Evolutionary conservation across 2,797 vertebrate genomes (phyloP).

Genomic region (Galagoides demidoff): DNA sequence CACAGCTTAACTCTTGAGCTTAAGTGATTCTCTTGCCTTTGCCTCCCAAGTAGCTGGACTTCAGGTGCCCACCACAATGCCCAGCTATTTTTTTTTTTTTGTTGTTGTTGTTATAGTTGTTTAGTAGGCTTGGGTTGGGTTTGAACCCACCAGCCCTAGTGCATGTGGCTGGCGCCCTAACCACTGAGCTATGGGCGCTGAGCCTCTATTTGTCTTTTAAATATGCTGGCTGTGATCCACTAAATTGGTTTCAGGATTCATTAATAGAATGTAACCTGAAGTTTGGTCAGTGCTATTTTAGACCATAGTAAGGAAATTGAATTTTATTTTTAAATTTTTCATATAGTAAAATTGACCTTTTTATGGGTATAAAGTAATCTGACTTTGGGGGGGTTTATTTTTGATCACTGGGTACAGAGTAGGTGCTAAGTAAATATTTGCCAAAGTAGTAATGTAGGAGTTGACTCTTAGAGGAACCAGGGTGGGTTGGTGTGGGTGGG

Average conservation of each 20-base stretch:
- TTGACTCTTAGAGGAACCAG: neutral
- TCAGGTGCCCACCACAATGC: too few species aligned
- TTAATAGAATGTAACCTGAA: neutral
- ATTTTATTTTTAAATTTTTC: neutral
- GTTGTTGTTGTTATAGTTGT: too few species aligned
- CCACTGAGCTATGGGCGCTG: too few species aligned
- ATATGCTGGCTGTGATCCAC: neutral
- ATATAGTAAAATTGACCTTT: neutral
- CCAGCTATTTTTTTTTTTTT: too few species aligned
- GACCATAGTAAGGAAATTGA: neutral
- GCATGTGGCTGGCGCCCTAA: too few species aligned
- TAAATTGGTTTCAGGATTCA: neutral
- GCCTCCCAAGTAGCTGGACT: too few species aligned
- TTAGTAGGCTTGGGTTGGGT: too few species aligned
- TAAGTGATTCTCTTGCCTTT: too few species aligned
- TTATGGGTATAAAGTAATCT: neutral
- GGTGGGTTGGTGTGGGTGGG: rapidly evolving
- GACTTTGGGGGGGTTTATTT: neutral
- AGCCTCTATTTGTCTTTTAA: neutral
- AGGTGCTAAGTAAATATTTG: neutral
- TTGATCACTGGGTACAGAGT: neutral
- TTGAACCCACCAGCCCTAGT: too few species aligned
- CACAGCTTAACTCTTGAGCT: too few species aligned
- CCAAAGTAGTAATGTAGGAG: neutral
- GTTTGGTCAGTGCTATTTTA: neutral